phyloP scores from a whole-genome alignment of 2,797 vertebrate species.

The Agapornis canus region DNA sequence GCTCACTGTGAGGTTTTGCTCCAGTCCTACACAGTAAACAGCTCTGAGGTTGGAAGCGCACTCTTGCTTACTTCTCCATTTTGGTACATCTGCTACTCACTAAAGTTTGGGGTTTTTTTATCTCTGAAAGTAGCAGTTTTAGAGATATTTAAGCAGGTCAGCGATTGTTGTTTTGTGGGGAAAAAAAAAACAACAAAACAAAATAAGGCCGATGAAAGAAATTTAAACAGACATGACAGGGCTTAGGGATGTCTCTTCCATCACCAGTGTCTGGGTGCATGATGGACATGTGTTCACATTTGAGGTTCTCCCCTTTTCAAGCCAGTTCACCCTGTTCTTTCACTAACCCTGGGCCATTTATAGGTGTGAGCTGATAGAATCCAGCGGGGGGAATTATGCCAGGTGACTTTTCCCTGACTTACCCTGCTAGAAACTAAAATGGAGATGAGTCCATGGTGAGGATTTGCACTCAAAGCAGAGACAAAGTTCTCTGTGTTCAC shows the following conservation, averaged over 20 bases:
- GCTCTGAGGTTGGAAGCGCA: background rate
- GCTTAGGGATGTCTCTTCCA: background rate
- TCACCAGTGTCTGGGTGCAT: background rate
- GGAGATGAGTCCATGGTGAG: accelerated
- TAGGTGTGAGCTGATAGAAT: background rate
- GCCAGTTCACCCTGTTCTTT: background rate
- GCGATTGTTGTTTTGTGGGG: background rate
- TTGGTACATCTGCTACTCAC: constrained; percentile 31
- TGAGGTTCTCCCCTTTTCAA: background rate
- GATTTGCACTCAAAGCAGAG: background rate
- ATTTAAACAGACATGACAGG: background rate
- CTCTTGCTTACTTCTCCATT: background rate
- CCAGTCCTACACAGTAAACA: background rate
- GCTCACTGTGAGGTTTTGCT: background rate
- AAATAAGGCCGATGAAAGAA: background rate
- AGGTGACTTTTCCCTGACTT: background rate
- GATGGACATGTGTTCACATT: background rate
- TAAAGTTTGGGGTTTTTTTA: background rate
- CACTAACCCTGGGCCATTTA: no score
- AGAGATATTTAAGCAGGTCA: background rate
- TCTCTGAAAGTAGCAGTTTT: background rate
- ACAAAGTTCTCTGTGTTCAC: background rate
- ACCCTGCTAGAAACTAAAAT: background rate
- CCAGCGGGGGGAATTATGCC: background rate
- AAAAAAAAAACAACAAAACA: background rate